These are phyloP conservation scores for Synergus japonicus DNA, from an alignment of 2,888 invertebrate genomes.

Conservation along the genomic window DNA sequence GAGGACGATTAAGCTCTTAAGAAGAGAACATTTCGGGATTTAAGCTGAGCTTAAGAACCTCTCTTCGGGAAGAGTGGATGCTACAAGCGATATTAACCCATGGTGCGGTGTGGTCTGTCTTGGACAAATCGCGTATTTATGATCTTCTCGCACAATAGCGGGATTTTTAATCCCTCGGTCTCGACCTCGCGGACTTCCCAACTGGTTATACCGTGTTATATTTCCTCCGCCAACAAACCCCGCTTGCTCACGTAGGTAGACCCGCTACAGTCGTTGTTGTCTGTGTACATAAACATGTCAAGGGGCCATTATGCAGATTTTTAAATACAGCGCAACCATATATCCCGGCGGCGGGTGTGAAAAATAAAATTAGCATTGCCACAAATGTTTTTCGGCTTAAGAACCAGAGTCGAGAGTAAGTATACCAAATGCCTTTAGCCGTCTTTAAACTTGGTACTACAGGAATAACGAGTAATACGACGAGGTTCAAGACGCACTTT, in stretches of 20 bases:
- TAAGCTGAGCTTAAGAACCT: conserved; percentile 62
- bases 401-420: conserved; percentile 19
- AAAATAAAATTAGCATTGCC: conserved; percentile 75
- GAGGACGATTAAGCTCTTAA: conserved; percentile 66
- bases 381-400: conserved; percentile 67
- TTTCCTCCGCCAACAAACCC: conserved; percentile 61
- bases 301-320: conserved; percentile 75
- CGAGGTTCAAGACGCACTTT: conserved; percentile 37
- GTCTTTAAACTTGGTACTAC: conserved; percentile 34
- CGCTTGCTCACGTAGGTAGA: conserved; percentile 60
- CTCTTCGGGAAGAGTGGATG: conserved; percentile 40
- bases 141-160: conserved; percentile 70
- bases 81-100: conserved; percentile 59
- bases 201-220: conserved; percentile 63
- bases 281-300: conserved; percentile 76
- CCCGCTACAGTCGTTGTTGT: conserved; percentile 43
- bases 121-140: conserved; percentile 76
- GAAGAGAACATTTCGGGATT: conserved; percentile 61
- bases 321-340: conserved; percentile 74
- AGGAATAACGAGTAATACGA: conserved; percentile 28
- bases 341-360: conserved; percentile 70
- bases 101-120: conserved; percentile 66
- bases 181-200: conserved; percentile 55
- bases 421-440: conserved; percentile 29
- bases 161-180: conserved; percentile 70